Evolutionary conservation across 2,888 invertebrate species (phyloP).

Genomic region (Epinotia brunnichana): DNA sequence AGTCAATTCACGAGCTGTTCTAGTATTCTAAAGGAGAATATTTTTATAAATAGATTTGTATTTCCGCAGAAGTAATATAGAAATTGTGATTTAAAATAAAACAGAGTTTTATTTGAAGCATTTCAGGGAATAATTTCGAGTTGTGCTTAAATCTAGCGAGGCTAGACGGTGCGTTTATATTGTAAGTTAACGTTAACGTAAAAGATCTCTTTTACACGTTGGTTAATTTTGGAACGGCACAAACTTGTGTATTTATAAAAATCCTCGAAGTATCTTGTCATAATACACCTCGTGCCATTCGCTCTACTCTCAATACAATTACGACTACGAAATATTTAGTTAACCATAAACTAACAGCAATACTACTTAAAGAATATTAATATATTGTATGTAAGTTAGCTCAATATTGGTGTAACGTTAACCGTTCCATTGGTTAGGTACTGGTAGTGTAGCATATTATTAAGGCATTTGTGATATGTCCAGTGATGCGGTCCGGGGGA

Average conservation of each 20-base stretch:
- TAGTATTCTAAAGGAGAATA: constrained; percentile 68
- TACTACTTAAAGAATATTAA: constrained; percentile 80
- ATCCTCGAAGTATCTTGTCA: constrained; percentile 75
- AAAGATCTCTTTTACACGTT: constrained; percentile 64
- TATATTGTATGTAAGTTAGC: constrained; percentile 82
- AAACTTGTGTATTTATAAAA: constrained; percentile 56
- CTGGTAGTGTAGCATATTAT: constrained; percentile 74
- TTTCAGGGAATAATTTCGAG: constrained; percentile 78
- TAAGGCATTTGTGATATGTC: constrained; percentile 82
- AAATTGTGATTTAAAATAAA: constrained; percentile 80
- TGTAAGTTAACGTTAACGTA: constrained; percentile 62
- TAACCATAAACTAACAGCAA: constrained; percentile 80
- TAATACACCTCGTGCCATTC: constrained; percentile 81
- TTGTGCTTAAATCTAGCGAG: constrained; percentile 79
- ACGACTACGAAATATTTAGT: constrained; percentile 69
- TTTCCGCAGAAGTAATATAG: constrained; percentile 70
- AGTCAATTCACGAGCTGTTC: constrained; percentile 78
- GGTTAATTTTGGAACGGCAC: constrained; percentile 63
- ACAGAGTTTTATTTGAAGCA: constrained; percentile 83
- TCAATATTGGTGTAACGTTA: constrained; percentile 80
- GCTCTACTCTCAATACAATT: constrained; percentile 73
- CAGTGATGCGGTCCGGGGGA: constrained; percentile 65
- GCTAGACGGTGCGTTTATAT: constrained; percentile 73
- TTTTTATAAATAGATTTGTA: constrained; percentile 77
- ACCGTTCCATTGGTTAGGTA: constrained; percentile 83